Evolutionary conservation across 2,888 invertebrate genomes (phyloP), one percentile per base, ranked within the genome.

Genomic region (Cantharis nigra): DNA sequence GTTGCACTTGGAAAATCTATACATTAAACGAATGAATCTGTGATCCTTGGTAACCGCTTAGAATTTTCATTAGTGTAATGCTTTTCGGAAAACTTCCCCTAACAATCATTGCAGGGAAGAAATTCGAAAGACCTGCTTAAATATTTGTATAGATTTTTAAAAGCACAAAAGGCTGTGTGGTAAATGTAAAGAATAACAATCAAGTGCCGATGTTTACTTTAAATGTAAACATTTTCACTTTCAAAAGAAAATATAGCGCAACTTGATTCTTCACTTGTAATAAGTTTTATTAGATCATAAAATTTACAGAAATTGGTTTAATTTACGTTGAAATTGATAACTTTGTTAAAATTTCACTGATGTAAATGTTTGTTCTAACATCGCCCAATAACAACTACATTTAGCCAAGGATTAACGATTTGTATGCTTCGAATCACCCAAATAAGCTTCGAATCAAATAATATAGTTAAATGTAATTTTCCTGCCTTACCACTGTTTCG

Each of bases 201-300:
- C 67, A 10, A 26, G 20, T 49, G 63, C 9, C 18, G 14, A 65
- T 30, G 33, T 77, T 9, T 79, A 81, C 77, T 28, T 33, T 33
- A 28, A 14, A 71, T 72, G 63, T 23, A 23, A 64, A 67, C 23
- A 67, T 23, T 67, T 26, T 67, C 64, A 23, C n/a, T 23, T 65
- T 23, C 49, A 49, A 49, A 49, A n/a, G 49, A 49, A 49, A 49
- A n/a, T n/a, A 49, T 49, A 5, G 13, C n/a, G 49, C n/a, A 49
- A 49, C 49, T 49, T 49, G 49, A 49, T 49, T 49, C 49, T 49
- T 49, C n/a, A n/a, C n/a, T n/a, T n/a, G n/a, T n/a, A 49, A 49
- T n/a, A 49, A 49, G 49, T 49, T 49, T 49, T 49, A 49, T 5
- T 49, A 5, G 5, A n/a, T n/a, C n/a, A 5, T 5, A 49, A 49